Conservation (phyloP, 2,888 invertebrate species). For the Brassicogethes aeneus region DNA sequence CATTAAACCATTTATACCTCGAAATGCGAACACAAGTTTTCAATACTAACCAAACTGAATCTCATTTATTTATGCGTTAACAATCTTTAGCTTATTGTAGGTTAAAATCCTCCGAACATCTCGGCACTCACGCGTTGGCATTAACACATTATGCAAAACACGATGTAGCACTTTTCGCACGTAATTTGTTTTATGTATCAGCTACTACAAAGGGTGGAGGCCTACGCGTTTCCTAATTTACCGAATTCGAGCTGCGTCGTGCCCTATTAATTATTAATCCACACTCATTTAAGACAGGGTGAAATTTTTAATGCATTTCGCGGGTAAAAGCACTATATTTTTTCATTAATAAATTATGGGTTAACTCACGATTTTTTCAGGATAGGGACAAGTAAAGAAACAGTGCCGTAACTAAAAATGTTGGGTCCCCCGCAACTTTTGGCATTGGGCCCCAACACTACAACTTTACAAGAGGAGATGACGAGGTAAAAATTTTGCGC, state of each 20-base stretch:
- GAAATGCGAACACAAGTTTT: too few relatives aligned
- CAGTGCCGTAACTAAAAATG: too few relatives aligned
- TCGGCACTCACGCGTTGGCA: constrained; percentile 18
- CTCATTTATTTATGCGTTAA: constrained; percentile 7
- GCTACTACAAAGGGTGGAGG: constrained; percentile 6
- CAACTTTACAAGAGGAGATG: too few relatives aligned
- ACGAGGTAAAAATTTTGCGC: too few relatives aligned
- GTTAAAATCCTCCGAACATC: constrained; percentile 17
- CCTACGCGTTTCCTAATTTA: constrained; percentile 5
- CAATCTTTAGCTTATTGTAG: constrained; percentile 12
- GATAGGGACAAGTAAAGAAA: too few relatives aligned
- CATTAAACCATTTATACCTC: constrained; percentile 1
- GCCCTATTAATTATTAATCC: not conserved
- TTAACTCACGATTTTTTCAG: too few relatives aligned
- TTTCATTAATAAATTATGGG: not conserved
- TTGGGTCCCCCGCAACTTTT: too few relatives aligned
- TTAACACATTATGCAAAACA: constrained; percentile 19
- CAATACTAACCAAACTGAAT: too few relatives aligned
- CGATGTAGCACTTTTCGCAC: constrained; percentile 23
- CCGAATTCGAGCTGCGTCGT: not conserved
- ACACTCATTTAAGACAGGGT: not conserved
- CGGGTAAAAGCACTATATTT: not conserved
- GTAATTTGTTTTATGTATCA: constrained; percentile 20
- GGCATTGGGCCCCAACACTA: too few relatives aligned
- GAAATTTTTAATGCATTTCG: not conserved